phyloP scores from a whole-genome alignment of 1,140 invertebrate species.

The Ditylenchus dipsaci region DNA sequence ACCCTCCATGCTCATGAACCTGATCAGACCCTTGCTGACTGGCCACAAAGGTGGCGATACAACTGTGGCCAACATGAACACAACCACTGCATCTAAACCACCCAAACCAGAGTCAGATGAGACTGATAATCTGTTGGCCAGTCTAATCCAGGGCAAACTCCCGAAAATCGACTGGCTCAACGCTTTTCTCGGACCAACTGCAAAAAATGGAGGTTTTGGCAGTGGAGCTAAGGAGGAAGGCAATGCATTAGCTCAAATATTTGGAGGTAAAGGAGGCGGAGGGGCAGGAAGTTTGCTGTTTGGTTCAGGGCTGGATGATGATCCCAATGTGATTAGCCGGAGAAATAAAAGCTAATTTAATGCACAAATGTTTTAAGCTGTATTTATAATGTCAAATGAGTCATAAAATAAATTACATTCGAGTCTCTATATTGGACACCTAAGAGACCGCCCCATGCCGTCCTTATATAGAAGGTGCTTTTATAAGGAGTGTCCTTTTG shows the following conservation, averaged over 20 bases:
- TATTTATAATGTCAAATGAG: too few relatives aligned
- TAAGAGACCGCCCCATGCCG: too few relatives aligned
- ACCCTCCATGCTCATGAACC: too few relatives aligned
- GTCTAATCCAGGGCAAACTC: not conserved
- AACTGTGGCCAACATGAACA: too few relatives aligned
- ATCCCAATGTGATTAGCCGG: not conserved
- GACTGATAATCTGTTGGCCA: not conserved
- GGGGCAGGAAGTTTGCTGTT: not conserved
- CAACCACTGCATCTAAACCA: too few relatives aligned
- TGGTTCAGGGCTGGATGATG: not conserved
- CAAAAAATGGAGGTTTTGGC: not conserved
- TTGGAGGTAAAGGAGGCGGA: not conserved
- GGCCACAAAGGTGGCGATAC: too few relatives aligned
- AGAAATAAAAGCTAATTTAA: not conserved
- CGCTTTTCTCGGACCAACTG: not conserved
- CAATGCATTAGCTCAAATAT: not conserved
- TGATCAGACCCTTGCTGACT: too few relatives aligned
- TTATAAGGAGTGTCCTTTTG: too few relatives aligned
- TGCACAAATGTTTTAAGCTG: too few relatives aligned
- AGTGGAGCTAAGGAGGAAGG: not conserved
- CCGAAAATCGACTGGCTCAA: not conserved
- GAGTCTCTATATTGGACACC: too few relatives aligned
- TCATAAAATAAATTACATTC: too few relatives aligned
- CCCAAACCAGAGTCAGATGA: not conserved
- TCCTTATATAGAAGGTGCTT: too few relatives aligned